Conservation (phyloP, 2,888 invertebrate genomes). For the Melinaea marsaeus region DNA sequence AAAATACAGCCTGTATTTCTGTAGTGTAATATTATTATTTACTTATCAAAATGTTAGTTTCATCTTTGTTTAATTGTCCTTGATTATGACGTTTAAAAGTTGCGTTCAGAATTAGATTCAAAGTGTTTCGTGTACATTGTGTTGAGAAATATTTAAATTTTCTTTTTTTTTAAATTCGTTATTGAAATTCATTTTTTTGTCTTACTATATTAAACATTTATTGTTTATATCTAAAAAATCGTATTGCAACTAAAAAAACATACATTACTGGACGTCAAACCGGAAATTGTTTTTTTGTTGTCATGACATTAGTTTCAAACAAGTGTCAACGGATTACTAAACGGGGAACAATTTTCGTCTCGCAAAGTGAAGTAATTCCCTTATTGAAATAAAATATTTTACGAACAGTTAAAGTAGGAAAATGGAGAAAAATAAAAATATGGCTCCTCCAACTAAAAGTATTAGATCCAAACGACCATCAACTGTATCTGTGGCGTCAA, state of each 20-base stretch:
- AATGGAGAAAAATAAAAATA: constrained; percentile 51
- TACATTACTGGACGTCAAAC: background rate
- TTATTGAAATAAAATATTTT: background rate
- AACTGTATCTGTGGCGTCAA: constrained; percentile 37
- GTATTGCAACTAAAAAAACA: no score
- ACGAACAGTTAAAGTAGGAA: background rate
- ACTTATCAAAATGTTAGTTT: background rate
- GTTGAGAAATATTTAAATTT: no score
- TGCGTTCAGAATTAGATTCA: background rate
- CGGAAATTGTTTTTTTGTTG: background rate
- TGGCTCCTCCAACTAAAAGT: constrained; percentile 43
- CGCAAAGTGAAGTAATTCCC: no score
- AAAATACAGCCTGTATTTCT: background rate
- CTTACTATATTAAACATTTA: no score
- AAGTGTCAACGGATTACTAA: constrained; percentile 2
- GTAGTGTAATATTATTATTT: background rate
- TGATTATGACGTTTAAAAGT: background rate
- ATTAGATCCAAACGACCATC: constrained; percentile 40
- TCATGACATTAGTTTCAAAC: background rate
- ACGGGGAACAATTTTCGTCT: background rate
- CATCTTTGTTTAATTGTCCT: background rate
- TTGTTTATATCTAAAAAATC: no score
- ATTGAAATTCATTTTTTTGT: no score
- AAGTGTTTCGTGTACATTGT: no score
- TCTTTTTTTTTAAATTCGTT: no score